These are phyloP conservation scores for Hydractinia echinata DNA, from an alignment of 30 jellyfish, hydroid and myxozoan species.

Conservation along the genomic window DNA sequence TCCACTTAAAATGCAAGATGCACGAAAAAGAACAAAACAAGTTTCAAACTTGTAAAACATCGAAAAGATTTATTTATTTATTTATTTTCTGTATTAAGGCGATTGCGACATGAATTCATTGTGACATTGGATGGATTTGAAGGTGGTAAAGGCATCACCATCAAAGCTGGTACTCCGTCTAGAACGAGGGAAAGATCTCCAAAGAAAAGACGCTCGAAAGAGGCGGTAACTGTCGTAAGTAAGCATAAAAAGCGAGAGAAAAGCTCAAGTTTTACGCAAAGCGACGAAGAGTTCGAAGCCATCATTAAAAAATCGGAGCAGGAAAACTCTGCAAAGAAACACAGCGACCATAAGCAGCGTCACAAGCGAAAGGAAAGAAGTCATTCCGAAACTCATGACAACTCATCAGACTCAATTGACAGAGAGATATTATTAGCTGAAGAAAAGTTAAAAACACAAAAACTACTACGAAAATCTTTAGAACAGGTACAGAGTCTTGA, in stretches of 20 bases:
- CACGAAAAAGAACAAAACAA: no score
- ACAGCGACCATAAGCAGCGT: constrained; percentile 3
- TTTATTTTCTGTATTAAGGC: neutral
- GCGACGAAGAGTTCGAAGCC: constrained; percentile 38
- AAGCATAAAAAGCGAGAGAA: neutral
- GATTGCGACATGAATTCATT: constrained; percentile 28
- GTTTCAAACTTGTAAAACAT: no score
- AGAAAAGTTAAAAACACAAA: constrained; percentile 33
- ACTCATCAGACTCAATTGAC: constrained; percentile 3
- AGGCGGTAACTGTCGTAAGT: neutral
- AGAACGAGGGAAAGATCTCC: neutral
- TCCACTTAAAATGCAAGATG: no score
- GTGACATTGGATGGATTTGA: constrained; percentile 44
- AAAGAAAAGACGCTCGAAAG: neutral
- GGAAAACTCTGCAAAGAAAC: neutral
- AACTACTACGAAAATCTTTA: constrained; percentile 28
- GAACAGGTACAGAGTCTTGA: constrained; percentile 40
- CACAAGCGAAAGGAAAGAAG: neutral
- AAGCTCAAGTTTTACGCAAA: constrained; percentile 28
- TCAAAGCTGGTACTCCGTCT: constrained; percentile 20
- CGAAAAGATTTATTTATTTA: no score
- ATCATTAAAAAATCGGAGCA: constrained; percentile 3
- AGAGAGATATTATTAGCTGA: constrained; percentile 33
- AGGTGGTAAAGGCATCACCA: constrained; percentile 24
- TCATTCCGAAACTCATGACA: neutral